Conservation (phyloP, 2,113 vertebrate species). For the Loxodonta africana region DNA sequence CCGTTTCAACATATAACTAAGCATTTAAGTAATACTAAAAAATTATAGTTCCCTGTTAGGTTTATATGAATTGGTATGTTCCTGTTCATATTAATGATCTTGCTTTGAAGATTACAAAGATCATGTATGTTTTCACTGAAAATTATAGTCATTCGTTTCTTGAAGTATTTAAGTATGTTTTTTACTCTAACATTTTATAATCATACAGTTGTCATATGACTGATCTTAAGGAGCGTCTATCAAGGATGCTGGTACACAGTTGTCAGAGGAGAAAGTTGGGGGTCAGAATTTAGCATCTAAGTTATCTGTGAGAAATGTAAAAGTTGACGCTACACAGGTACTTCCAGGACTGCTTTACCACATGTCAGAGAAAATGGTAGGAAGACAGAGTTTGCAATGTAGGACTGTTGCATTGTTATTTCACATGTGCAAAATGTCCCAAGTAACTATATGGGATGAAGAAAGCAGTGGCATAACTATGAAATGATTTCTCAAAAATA, state of each 20-base stretch:
- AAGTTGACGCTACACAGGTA: background rate
- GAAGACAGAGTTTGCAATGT: background rate
- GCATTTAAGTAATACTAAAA: background rate
- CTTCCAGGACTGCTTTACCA: background rate
- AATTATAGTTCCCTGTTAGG: constrained; percentile 6
- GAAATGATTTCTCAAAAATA: constrained; percentile 49
- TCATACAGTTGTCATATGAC: background rate
- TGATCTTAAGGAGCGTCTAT: background rate
- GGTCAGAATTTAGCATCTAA: constrained; percentile 10
- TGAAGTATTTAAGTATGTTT: constrained; percentile 20
- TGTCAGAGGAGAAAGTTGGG: background rate
- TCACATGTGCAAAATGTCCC: background rate
- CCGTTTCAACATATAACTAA: background rate
- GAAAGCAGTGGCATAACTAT: background rate
- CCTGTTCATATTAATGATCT: constrained; percentile 1
- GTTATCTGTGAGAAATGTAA: background rate
- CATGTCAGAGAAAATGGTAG: background rate
- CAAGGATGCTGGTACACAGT: background rate
- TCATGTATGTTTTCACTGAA: background rate
- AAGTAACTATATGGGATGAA: constrained; percentile 1
- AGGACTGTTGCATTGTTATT: background rate
- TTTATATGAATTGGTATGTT: constrained; percentile 35
- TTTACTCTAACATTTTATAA: constrained; percentile 6
- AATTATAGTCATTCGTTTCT: background rate
- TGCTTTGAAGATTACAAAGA: constrained; percentile 9